Evolutionary conservation across 2,888 invertebrate species (phyloP), one percentile per base, ranked within the genome.

Genomic region (Caenorhabditis drosophilae): DNA sequence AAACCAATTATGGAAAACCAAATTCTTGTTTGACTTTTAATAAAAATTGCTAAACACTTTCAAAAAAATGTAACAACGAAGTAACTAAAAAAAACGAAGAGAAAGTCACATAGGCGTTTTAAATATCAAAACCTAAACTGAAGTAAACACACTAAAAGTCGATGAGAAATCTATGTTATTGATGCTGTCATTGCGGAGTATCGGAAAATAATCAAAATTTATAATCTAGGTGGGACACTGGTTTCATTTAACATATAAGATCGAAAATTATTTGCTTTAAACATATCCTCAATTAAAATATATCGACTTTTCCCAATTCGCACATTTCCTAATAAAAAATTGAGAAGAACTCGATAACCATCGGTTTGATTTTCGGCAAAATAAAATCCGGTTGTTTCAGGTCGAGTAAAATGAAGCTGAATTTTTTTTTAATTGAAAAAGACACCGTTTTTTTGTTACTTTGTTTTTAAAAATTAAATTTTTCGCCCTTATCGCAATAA

Each of bases 221-320:
- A 61, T 46, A 71, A 56, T 51, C 67, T 59, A 18, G 72, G 72
- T 20, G 72, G 72, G 4, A 67, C 60, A 61, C 56, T 64, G 20
- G 72, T 69, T 44, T 69, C 69, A 41, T 69, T 69, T 12, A 72
- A 50, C 72, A 72, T 72, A 46, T 49, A 72, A 11, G 69, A 53
- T 25, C 54, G 47, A 44, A 56, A 66, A 36, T 72, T 69, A 48
- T 72, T 72, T 0, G 64, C 67, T 38, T 45, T 25, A 46, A 72
- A 72, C 56, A 63, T 60, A 22, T 69, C 72, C 41, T 72, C 72
- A 54, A 67, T 54, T 9, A 72, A 48, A 48, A 72, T 53, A 36
- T 46, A 60, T 41, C 60, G 60, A 16, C 38, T 46, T n/a, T 48
- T 54, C n/a, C 58, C 67, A 26, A 72, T 61, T 53, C 67, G 67